Base-by-base conservation (phyloP, 1,140 invertebrate genomes). In the Macrostomum lignano region DNA sequence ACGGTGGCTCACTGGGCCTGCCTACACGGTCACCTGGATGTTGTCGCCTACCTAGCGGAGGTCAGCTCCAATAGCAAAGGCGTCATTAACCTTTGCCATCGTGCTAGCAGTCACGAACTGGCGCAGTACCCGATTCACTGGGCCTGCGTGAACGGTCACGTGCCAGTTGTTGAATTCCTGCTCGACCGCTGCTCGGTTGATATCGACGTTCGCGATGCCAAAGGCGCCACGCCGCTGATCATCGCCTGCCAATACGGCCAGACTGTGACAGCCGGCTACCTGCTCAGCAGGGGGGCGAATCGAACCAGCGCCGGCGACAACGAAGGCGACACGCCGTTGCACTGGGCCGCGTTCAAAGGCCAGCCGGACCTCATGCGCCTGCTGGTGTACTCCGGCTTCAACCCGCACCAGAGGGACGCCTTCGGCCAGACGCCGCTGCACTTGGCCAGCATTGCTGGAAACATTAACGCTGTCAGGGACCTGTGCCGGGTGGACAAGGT, bases 311-410 rank as follows among this genome's bases (percentile, higher is more conserved):
- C 79, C 3, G 72, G 73, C 4, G 76, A 86, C 45, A 76, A 77
- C 40, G 81, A 82, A 49, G 77, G 78, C 0, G 77, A 86, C 42
- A 78, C 74, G 3, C 76, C 77, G 0, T 54, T 82, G 3, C 77
- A 84, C 44, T 86, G 78, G 78, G 76, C 77, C 0, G 73, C 74
- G 1, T 82, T 81, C 49, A 82, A 82, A 60, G 77, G 76, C 1
- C 73, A 79, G 44, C 67, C 73, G 0, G 76, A 82, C 44, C 50
- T 82, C 29, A 78, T 81, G 41, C 65, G 72, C 28, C 52, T 86
- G 28, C 57, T 86, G 10, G 77, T 81, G 49, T 78, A 82, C 48
- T 76, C 74, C 35, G 75, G 75, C 2, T 73, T 74, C 1, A 72
- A 75, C 46, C 59, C 79, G 21, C 69, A 76, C 41, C 77, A 77